A percentile compares a stretch with the other conserved stretches of the same genome.
phyloP scores from a whole-genome alignment of 64 coral and sea anemone genomes.

The Dendrophyllia cribrosa region DNA sequence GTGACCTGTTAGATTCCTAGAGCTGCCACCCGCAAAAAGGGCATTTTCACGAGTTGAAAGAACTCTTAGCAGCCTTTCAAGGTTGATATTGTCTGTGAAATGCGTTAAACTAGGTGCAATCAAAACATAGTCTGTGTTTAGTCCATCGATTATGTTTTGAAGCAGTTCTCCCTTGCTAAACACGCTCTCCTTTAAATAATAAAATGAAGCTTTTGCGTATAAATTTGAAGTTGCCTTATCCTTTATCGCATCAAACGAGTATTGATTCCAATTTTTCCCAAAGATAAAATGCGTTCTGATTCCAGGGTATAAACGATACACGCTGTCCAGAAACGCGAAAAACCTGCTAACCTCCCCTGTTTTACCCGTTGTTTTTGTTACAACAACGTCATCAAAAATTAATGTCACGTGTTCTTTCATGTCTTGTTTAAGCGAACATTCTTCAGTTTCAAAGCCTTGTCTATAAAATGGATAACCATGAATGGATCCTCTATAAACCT shows the following conservation, averaged over 20 bases:
- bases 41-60: conserved; percentile 59
- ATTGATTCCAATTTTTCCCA: conserved; percentile 38
- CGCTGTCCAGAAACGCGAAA: conserved; percentile 28
- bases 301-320: conserved; percentile 38
- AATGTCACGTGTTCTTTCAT: conserved; percentile 75
- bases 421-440: conserved; percentile 56
- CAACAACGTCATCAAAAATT: conserved; percentile 82
- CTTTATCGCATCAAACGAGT: neutral
- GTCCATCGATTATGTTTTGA: conserved; percentile 55
- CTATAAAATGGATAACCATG: conserved; percentile 91
- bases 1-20: conserved; percentile 72
- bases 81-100: conserved; percentile 73
- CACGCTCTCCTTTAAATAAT: neutral
- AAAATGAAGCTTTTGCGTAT: neutral
- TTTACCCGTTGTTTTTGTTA: conserved; percentile 9
- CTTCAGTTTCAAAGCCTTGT: conserved; percentile 80
- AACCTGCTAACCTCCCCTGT: conserved; percentile 17
- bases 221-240: neutral
- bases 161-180: conserved; percentile 38
- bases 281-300: conserved; percentile 36
- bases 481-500: conserved; percentile 81
- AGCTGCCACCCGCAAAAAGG: conserved; percentile 76
- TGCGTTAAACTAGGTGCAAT: conserved; percentile 67
- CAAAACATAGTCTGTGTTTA: conserved; percentile 81
- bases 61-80: conserved; percentile 85